phyloP scores from a whole-genome alignment of 2,888 invertebrate genomes.

The Pyrochroa serraticornis region DNA sequence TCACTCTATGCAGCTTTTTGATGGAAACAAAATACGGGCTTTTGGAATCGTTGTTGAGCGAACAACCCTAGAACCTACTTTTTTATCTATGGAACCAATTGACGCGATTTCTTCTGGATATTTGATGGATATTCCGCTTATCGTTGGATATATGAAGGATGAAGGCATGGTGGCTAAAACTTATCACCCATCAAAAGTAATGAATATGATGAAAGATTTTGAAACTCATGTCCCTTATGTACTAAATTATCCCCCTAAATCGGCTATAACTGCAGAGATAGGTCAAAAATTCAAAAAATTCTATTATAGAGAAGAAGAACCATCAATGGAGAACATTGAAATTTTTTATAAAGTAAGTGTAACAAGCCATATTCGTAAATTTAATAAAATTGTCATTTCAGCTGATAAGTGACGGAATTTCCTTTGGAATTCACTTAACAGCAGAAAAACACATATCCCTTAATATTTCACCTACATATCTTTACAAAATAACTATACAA shows the following conservation, averaged over 20 bases:
- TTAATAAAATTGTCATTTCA: constrained; percentile 28
- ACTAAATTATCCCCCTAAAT: constrained; percentile 40
- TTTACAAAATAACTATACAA: constrained; percentile 47
- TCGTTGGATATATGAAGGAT: constrained; percentile 50
- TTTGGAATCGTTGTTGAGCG: constrained; percentile 43
- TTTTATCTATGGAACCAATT: constrained; percentile 46
- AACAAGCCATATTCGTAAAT: constrained; percentile 2
- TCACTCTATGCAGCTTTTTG: constrained; percentile 15
- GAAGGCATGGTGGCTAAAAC: constrained; percentile 46
- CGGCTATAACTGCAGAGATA: constrained; percentile 31
- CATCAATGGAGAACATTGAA: constrained; percentile 30
- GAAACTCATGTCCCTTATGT: constrained; percentile 39
- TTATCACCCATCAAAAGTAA: constrained; percentile 15
- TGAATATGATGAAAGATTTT: constrained; percentile 31
- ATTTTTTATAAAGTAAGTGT: constrained; percentile 43
- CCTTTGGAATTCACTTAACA: constrained; percentile 38
- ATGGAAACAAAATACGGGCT: constrained; percentile 20
- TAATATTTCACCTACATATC: constrained; percentile 45
- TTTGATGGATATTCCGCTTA: constrained; percentile 52
- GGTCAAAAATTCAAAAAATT: constrained; percentile 39
- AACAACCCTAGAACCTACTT: constrained; percentile 37
- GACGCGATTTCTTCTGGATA: constrained; percentile 46
- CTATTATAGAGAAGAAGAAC: constrained; percentile 45
- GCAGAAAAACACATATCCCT: constrained; percentile 40
- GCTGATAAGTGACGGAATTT: constrained; percentile 43